A percentile compares a stretch with the other conserved stretches of the same genome.
phyloP scores from a whole-genome alignment of 1,140 invertebrate genomes.

The Riptortus pedestris region DNA sequence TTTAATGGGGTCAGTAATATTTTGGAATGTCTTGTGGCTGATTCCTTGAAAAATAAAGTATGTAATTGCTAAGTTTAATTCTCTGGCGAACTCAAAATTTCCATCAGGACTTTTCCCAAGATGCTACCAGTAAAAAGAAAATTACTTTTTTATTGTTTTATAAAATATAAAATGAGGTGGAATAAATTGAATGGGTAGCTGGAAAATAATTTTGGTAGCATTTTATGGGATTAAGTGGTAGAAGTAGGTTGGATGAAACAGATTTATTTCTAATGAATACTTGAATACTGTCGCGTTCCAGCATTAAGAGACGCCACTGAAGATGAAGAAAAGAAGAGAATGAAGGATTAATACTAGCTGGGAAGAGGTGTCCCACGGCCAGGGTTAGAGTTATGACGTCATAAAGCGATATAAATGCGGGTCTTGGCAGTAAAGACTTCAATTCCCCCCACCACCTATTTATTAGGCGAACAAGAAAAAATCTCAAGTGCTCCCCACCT shows the following conservation, averaged over 20 bases:
- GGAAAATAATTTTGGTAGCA: too few species aligned
- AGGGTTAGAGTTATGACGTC: neutral
- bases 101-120: neutral
- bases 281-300: too few species aligned
- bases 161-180: neutral
- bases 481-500: neutral
- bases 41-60: too few species aligned
- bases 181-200: neutral
- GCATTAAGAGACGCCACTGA: too few species aligned
- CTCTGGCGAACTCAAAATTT: too few species aligned
- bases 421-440: neutral
- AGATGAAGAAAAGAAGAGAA: too few species aligned
- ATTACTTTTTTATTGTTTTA: neutral
- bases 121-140: neutral
- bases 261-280: constrained; percentile 6
- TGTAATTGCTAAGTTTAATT: too few species aligned
- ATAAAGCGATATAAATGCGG: constrained; percentile 4
- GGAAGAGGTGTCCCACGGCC: neutral
- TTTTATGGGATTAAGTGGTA: too few species aligned
- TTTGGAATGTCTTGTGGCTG: too few species aligned
- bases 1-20: too few species aligned
- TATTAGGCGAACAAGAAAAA: neutral
- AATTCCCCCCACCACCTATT: neutral
- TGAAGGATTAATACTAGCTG: neutral
- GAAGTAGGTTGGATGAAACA: too few species aligned